phyloP scores from a whole-genome alignment of 2,113 vertebrate species.

The Junco hyemalis region DNA sequence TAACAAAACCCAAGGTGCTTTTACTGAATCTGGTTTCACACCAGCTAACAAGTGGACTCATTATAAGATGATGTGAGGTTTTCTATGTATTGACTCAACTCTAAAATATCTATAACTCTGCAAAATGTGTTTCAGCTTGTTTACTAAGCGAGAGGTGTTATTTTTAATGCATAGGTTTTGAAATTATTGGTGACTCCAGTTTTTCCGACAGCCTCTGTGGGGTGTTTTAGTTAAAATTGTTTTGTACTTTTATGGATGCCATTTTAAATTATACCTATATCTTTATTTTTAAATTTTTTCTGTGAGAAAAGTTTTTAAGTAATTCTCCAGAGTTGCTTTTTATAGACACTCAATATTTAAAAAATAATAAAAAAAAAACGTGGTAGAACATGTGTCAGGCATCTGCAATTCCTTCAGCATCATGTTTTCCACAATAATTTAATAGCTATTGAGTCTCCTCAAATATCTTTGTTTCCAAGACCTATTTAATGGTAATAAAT shows the following conservation, averaged over 20 bases:
- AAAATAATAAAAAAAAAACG: neutral
- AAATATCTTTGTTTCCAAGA: slow-evolving; percentile 37
- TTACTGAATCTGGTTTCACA: neutral
- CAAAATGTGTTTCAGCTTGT: neutral
- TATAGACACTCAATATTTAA: neutral
- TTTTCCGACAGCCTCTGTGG: neutral
- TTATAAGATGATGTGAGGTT: neutral
- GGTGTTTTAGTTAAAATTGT: neutral
- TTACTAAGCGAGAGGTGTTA: neutral
- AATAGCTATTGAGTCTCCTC: slow-evolving; percentile 51
- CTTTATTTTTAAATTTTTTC: neutral
- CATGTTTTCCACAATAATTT: slow-evolving; percentile 59
- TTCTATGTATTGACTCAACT: slow-evolving; percentile 45
- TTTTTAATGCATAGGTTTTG: neutral
- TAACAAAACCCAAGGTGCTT: slow-evolving; percentile 29
- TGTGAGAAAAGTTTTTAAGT: neutral
- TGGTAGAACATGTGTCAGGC: slow-evolving; percentile 33
- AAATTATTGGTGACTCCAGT: neutral
- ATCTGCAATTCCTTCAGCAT: slow-evolving; percentile 51
- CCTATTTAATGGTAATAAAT: slow-evolving; percentile 46
- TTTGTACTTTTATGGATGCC: neutral
- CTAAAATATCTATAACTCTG: neutral
- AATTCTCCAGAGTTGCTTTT: neutral
- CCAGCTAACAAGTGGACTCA: neutral
- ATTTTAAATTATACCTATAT: neutral